These are phyloP conservation scores for Aphrocallistes beatrix DNA, from an alignment of 37 sponge, comb jelly and placozoan genomes.

Conservation along the genomic window DNA sequence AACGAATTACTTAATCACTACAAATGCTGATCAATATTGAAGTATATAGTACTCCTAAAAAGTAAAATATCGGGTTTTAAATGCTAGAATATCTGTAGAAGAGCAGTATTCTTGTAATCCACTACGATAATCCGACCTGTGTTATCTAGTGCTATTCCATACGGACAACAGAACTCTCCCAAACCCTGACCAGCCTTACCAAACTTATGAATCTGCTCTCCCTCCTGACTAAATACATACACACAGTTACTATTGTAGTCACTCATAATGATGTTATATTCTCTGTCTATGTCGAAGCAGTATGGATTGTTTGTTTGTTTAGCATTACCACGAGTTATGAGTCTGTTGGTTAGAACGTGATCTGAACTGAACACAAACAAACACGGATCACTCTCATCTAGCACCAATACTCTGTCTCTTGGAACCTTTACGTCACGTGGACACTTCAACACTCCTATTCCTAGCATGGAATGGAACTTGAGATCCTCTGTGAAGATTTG, in stretches of 20 bases:
- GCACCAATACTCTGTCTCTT: not conserved
- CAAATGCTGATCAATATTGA: too few species aligned
- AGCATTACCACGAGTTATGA: not conserved
- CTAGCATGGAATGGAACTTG: not conserved
- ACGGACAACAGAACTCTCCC: not conserved
- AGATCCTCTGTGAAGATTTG: not conserved
- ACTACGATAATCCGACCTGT: not conserved
- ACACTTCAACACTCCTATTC: not conserved
- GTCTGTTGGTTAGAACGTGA: not conserved
- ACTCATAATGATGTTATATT: not conserved
- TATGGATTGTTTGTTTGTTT: not conserved
- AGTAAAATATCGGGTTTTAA: too few species aligned
- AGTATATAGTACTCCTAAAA: too few species aligned
- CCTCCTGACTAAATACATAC: slow-evolving; percentile 7
- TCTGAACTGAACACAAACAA: slow-evolving; percentile 16
- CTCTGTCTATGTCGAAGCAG: not conserved
- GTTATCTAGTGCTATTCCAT: not conserved
- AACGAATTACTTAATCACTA: too few species aligned
- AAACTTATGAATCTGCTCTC: not conserved
- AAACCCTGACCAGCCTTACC: not conserved
- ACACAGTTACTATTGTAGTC: not conserved
- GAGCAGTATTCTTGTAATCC: not conserved
- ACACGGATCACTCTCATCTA: not conserved
- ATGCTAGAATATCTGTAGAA: not conserved
- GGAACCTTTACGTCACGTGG: not conserved